Evolutionary conservation across 1,140 invertebrate genomes (phyloP), one percentile per base, ranked within the genome.

Genomic region (Dermatophagoides farinae): DNA sequence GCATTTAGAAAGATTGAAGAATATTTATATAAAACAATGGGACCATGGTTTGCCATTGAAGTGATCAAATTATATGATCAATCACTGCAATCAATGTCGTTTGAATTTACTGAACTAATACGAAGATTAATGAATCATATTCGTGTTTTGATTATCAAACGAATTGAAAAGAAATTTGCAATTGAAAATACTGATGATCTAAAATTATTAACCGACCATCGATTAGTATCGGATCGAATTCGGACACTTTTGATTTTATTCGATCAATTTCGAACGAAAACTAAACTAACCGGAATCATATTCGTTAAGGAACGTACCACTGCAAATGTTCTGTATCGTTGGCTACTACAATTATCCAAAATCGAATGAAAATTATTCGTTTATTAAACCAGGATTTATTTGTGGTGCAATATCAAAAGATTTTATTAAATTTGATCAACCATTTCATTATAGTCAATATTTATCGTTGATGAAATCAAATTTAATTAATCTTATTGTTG

Each of bases 401-500:
- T n/a, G 61, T n/a, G 44, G 53, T 6, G 2, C 4, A 40, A 9
- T 14, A 11, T 31, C 43, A 1, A 37, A 47, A 22, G 58, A 52
- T 40, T 49, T 31, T n/a, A 49, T 50, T 47, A 11, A 18, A 12
- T 49, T 47, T 37, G 41, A 46, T 37, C 16, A 18, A 12, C 31
- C 31, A 31, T 31, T 4, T 31, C 12, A 44, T 20, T 25, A 14
- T 18, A 22, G 11, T 23, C 1, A 40, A 18, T 31, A 12, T 40
- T 1, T 8, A 43, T 12, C 47, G n/a, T 83, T 81, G 62, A 98
- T 97, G 72, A 78, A 91, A n/a, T 86, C 67, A 25, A 82, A 86
- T 64, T 87, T 95, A 69, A 86, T 89, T 67, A 99, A 99, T 74
- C 74, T 98, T 12, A 75, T 99, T 25, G 79, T 98, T 51, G 82